Evolutionary conservation across 2,113 vertebrate species (phyloP), one percentile per base, ranked within the genome.

Genomic region (Pluvialis apricaria): DNA sequence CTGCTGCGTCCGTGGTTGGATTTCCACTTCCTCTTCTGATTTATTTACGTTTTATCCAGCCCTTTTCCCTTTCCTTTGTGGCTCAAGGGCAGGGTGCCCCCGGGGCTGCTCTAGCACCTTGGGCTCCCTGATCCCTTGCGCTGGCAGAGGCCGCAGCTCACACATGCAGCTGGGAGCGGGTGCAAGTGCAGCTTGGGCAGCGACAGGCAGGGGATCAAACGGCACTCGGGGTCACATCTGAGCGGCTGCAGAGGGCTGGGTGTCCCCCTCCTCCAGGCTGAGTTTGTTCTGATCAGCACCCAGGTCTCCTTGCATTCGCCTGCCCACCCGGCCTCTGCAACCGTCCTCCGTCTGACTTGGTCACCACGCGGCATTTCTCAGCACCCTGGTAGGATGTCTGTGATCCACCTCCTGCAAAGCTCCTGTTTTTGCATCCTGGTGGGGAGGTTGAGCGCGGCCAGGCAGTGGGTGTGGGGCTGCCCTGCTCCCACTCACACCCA

Each of bases 21-120:
- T 89, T 96, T 76, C 52, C n/a, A 52, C 70, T 82, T 96, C 81
- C 91, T 82, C 70, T 75, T 61, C 62, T 44, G 21, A 15, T 22
- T 12, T 75, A 36, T 70, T 80, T 88, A 13, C 29, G 32, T 86
- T 69, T 88, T 44, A 32, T 26, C 1, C 2, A 92, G 60, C 55
- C 61, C 26, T 38, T 55, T 78, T 72, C 71, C 42, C n/a, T 64
- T 80, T 82, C 47, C 82, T 75, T 86, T 73, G 69, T 72, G 88
- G 31, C 71, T 93, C 7, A 55, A 61, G 82, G 65, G 19, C 81
- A 78, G 57, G 16, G 72, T 80, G 66, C 7, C 42, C 45, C 32
- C 10, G 38, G 78, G 42, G 57, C 61, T 66, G 36, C 21, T 60
- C 13, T 66, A 22, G 78, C 71, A 49, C 52, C 3, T 0, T 9